Percentiles rank a stretch among this genome's conserved stretches.
Evolutionary conservation across 2,888 invertebrate species (phyloP).

Genomic region (Nasonovia ribisnigri): DNA sequence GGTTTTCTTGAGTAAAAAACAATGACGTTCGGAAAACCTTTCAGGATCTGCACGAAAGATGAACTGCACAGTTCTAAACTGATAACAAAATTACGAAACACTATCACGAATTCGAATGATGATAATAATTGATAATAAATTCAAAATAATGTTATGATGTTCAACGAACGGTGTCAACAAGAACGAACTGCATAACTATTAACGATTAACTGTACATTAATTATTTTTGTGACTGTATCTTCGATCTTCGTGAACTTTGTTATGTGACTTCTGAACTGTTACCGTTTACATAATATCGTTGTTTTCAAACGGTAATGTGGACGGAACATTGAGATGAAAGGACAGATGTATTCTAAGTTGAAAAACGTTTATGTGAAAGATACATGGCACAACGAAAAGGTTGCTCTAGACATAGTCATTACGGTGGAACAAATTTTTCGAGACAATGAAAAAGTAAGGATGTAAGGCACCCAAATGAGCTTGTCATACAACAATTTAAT

Average conservation of each 20-base stretch:
- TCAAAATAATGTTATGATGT: neutral
- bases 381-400: constrained; percentile 52
- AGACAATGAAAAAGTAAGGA: constrained; percentile 59
- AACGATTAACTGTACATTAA: neutral
- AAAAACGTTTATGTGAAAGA: constrained; percentile 57
- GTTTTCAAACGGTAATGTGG: neutral
- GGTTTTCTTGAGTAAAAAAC: neutral
- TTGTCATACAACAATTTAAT: neutral
- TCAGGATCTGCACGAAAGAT: neutral
- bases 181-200: neutral
- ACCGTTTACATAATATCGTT: neutral
- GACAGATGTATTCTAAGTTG: constrained; percentile 47
- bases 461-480: neutral
- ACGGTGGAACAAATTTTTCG: constrained; percentile 56
- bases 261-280: neutral
- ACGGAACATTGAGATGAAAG: constrained; percentile 43
- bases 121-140: neutral
- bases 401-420: constrained; percentile 32
- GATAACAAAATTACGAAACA: neutral
- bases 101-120: neutral
- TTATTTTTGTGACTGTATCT: neutral
- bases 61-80: neutral
- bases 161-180: constrained; percentile 3
- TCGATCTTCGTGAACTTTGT: neutral
- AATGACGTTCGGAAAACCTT: neutral